Evolutionary conservation across 2,888 invertebrate species (phyloP), one percentile per base, ranked within the genome.

Genomic region (Uloborus plumipes): DNA sequence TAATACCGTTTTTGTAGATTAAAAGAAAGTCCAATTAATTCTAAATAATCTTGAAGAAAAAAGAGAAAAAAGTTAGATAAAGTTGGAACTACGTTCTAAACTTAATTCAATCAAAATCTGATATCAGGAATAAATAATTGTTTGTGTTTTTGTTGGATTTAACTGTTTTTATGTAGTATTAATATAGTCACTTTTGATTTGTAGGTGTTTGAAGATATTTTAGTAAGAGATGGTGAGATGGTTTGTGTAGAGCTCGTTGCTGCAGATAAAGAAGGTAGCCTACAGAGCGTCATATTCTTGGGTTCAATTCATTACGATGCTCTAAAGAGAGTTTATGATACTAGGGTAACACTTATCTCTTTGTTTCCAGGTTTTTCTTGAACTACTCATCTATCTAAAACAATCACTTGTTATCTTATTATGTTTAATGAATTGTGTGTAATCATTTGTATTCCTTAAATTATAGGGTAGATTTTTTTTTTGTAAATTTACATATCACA

Each of bases 281-380:
- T 95, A 65, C 96, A 97, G 89, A 95, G 96, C 31, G 98, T 98
- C 86, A 94, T 99, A 87, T 99, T 99, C 90, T 93, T 98, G 80
- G 99, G 99, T 69, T 98, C 98, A 80, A 98, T 99, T 88, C 93
- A 98, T 87, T 99, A 98, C 90, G 99, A 99, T 90, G 96, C 98
- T 49, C 91, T 99, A 85, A 97, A 98, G 89, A 94, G 96, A 90
- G 98, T 98, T 82, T 98, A 98, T 90, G 98, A 98, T 90, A 93
- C 96, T 26, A 92, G 97, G 91, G 98, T 98, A 89, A 92, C 93
- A 90, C 22, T 14, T 39, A 39, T 39, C 55, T 55, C 7, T 55
- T 18, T 55, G 55, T 58, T 58, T 20, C 20, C 20, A 58, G 58
- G 58, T 13, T 20, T 58, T 58, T 58, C 58, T 20, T 58, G 58